phyloP scores from a whole-genome alignment of 2,797 vertebrate genomes.

The Lophius americanus region DNA sequence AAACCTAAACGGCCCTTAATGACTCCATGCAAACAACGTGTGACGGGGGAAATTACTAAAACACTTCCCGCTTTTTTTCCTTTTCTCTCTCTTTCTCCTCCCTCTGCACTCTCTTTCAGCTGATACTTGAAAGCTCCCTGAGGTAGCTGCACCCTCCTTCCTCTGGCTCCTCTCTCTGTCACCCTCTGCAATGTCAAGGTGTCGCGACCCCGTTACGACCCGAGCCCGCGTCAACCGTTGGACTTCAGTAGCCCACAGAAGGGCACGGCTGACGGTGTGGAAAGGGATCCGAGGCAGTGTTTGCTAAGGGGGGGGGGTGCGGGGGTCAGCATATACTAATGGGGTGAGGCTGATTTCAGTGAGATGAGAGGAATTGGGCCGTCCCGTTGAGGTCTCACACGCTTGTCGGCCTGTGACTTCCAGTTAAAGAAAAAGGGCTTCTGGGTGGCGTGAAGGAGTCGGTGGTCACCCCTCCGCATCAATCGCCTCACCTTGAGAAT shows the following conservation, averaged over 20 bases:
- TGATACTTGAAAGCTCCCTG: conserved; percentile 68
- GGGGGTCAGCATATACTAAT: conserved; percentile 60
- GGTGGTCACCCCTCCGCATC: conserved; percentile 67
- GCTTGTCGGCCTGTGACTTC: conserved; percentile 69
- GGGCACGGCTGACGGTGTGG: conserved; percentile 57
- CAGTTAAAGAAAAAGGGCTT: conserved; percentile 56
- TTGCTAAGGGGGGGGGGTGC: conserved; percentile 31
- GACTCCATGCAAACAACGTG: conserved; percentile 78
- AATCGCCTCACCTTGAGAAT: conserved; percentile 77
- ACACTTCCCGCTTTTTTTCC: conserved; percentile 52
- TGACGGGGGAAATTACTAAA: conserved; percentile 80
- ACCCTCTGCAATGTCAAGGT: conserved; percentile 71
- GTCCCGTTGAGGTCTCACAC: conserved; percentile 65
- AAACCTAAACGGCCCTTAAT: conserved; percentile 74
- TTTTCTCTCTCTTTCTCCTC: conserved; percentile 2
- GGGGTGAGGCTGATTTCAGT: conserved; percentile 73
- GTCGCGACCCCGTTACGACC: conserved; percentile 77
- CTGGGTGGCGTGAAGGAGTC: conserved; percentile 72
- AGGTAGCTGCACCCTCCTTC: conserved; percentile 55
- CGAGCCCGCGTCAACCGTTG: conserved; percentile 25
- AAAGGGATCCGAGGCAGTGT: conserved; percentile 61
- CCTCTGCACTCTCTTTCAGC: conserved; percentile 61
- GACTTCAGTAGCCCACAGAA: conserved; percentile 50
- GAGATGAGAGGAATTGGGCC: conserved; percentile 75
- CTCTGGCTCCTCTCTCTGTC: conserved; percentile 81